A percentile compares a stretch with the other conserved stretches of the same genome.
Evolutionary conservation across 2,113 vertebrate genomes (phyloP).

Genomic region (Neopipo cinnamomea): DNA sequence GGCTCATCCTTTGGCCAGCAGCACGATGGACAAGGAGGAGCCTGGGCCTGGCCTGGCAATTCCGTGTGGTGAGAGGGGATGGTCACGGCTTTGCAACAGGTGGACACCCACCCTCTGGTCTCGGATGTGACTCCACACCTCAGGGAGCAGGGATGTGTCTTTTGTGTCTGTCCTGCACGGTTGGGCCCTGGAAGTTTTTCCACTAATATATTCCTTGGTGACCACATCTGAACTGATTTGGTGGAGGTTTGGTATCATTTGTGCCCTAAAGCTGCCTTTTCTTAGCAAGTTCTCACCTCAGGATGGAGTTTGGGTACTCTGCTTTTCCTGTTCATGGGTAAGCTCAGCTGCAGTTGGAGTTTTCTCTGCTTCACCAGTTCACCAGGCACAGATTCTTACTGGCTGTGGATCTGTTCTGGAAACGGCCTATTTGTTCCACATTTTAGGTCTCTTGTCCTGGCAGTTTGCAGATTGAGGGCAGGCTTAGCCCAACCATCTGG

Average conservation of each 20-base stretch:
- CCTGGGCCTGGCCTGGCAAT: neutral
- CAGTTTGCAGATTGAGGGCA: neutral
- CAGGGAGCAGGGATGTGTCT: neutral
- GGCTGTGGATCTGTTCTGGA: neutral
- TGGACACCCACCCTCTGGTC: neutral
- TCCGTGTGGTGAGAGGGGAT: neutral
- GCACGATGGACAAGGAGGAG: neutral
- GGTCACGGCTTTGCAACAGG: fast-evolving
- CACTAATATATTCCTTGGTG: neutral
- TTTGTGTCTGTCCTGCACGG: neutral
- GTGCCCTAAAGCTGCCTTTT: neutral
- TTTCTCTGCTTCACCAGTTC: neutral
- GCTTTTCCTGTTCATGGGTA: neutral
- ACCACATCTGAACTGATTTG: neutral
- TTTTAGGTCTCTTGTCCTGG: neutral
- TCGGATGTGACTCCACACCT: neutral
- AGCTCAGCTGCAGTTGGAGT: neutral
- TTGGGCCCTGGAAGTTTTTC: neutral
- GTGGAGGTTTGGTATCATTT: neutral
- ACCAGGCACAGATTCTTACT: neutral
- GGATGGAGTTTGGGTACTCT: neutral
- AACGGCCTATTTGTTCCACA: neutral
- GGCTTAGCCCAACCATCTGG: neutral
- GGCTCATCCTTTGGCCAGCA: neutral
- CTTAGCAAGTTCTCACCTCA: neutral